These are phyloP conservation scores for Pomatostomus ruficeps DNA, from an alignment of 2,113 vertebrate genomes.

Conservation along the genomic window DNA sequence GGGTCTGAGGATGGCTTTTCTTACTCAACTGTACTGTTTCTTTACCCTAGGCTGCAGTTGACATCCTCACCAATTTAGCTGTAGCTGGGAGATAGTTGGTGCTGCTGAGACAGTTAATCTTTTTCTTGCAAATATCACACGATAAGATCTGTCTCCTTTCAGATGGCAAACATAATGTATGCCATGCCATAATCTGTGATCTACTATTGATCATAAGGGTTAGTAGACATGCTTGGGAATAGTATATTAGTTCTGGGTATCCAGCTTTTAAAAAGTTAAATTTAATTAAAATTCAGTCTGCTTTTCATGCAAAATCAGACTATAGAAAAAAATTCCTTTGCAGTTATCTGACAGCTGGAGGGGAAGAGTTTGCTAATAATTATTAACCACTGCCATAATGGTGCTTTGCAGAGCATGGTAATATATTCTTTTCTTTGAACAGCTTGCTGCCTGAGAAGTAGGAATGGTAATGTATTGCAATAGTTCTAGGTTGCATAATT, in stretches of 20 bases:
- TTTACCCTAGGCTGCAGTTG: neutral
- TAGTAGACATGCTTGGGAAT: neutral
- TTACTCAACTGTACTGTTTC: neutral
- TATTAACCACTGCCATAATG: constrained; percentile 21
- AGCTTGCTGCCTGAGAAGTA: neutral
- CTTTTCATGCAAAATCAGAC: neutral
- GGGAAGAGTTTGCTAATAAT: constrained; percentile 37
- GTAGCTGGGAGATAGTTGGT: neutral
- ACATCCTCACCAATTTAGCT: neutral
- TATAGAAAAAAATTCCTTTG: neutral
- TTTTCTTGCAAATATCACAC: neutral
- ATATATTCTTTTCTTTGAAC: constrained; percentile 19
- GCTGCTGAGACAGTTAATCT: neutral
- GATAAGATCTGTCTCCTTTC: neutral
- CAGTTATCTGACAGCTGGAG: constrained; percentile 25
- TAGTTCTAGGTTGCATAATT: constrained; percentile 17
- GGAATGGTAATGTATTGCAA: neutral
- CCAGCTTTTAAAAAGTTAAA: neutral
- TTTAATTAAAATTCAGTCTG: constrained; percentile 6
- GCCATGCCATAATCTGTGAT: neutral
- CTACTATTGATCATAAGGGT: neutral
- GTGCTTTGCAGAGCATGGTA: neutral
- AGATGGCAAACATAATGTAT: neutral
- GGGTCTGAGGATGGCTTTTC: neutral
- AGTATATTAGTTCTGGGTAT: neutral